Evolutionary conservation across 1,140 invertebrate genomes (phyloP).

Genomic region (Cydia amplana): DNA sequence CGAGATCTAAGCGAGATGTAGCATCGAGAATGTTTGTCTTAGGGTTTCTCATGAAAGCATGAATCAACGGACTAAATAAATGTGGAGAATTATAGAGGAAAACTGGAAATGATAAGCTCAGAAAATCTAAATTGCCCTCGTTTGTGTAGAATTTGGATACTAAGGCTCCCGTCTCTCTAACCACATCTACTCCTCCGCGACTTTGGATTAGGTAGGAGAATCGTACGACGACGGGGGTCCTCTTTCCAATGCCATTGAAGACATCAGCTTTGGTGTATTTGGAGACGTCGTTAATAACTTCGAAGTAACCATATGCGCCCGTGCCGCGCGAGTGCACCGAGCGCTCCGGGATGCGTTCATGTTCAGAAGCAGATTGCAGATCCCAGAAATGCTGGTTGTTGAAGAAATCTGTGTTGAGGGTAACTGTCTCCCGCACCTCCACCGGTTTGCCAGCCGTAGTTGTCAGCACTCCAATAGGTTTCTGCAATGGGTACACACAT

Average conservation of each 20-base stretch:
- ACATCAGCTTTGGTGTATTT: constrained; percentile 90
- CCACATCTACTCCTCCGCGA: constrained; percentile 89
- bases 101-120: constrained; percentile 85
- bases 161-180: constrained; percentile 83
- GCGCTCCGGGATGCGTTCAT: constrained; percentile 93
- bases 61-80: constrained; percentile 80
- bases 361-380: not conserved
- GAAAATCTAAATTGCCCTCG: constrained; percentile 86
- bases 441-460: not conserved
- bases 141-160: constrained; percentile 86
- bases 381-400: not conserved
- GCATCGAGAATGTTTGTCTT: constrained; percentile 84
- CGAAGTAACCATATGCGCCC: constrained; percentile 96
- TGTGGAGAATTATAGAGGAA: constrained; percentile 85
- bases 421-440: constrained; percentile 1
- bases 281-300: constrained; percentile 93
- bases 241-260: constrained; percentile 91
- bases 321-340: constrained; percentile 96
- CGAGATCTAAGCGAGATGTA: constrained; percentile 94
- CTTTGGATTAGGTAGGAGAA: constrained; percentile 93
- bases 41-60: constrained; percentile 84
- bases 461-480: constrained; percentile 2
- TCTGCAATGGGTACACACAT: not conserved
- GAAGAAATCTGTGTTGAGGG: not conserved
- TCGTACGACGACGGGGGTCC: constrained; percentile 83